phyloP scores from a whole-genome alignment of 2,888 invertebrate genomes.

The Malthinus flaveolus region DNA sequence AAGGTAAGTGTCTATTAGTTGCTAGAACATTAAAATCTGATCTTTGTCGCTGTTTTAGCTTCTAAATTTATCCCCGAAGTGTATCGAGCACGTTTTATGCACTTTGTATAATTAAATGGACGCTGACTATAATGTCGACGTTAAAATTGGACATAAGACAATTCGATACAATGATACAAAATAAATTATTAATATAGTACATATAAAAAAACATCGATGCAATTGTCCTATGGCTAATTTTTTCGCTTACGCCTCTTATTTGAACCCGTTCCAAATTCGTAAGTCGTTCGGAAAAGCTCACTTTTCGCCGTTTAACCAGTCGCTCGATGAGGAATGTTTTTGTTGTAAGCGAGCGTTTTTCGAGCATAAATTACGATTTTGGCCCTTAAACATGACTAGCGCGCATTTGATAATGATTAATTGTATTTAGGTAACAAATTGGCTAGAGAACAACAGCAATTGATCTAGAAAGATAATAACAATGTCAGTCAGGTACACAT shows the following conservation, averaged over 20 bases:
- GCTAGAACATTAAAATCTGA: background rate
- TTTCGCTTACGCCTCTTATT: too few species aligned
- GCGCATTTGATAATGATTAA: conserved; percentile 1
- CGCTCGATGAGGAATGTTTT: background rate
- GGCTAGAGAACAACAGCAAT: conserved; percentile 31
- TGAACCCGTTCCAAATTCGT: conserved; percentile 1
- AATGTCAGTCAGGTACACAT: conserved; percentile 34
- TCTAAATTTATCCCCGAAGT: too few species aligned
- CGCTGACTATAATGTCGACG: too few species aligned
- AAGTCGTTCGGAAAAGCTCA: background rate
- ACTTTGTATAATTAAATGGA: too few species aligned
- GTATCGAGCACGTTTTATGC: too few species aligned
- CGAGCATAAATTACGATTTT: background rate
- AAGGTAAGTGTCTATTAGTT: background rate
- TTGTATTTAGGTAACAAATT: conserved; percentile 27
- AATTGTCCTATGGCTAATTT: too few species aligned
- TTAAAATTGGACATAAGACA: too few species aligned
- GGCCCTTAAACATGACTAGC: conserved; percentile 1
- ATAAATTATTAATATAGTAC: too few species aligned
- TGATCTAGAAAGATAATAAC: conserved; percentile 30
- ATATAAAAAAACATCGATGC: too few species aligned
- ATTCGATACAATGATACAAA: too few species aligned
- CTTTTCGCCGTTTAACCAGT: background rate
- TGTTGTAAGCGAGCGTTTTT: background rate
- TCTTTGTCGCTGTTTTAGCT: too few species aligned